A percentile compares a stretch with the other conserved stretches of the same genome.
Conservation (phyloP, 2,888 invertebrate species). For the Chrysolina americana region DNA sequence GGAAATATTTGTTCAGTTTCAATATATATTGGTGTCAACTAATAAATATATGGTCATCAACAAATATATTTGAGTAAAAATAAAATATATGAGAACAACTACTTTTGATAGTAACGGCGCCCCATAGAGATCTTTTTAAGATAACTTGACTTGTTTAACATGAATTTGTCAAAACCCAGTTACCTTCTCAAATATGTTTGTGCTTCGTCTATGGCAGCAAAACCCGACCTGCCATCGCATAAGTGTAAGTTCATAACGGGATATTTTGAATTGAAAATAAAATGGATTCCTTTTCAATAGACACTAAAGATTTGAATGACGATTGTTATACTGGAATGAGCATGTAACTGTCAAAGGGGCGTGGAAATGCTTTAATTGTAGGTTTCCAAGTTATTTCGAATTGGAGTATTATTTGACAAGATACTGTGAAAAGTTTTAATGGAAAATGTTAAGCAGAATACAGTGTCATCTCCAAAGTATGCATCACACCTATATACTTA, state of each 20-base stretch:
- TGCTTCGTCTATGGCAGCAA: conserved; percentile 14
- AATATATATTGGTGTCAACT: too few species aligned
- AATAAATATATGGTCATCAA: too few species aligned
- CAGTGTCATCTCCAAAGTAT: too few species aligned
- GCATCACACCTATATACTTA: too few species aligned
- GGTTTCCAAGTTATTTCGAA: not conserved
- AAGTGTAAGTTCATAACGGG: conserved; percentile 61
- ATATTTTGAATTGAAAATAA: conserved; percentile 61
- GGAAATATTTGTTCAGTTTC: too few species aligned
- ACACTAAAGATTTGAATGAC: conserved; percentile 1
- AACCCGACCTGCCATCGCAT: conserved; percentile 25
- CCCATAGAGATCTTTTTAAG: too few species aligned
- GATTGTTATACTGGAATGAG: not conserved
- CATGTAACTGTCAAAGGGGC: not conserved
- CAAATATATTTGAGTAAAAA: too few species aligned
- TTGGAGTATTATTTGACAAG: not conserved
- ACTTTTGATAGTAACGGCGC: too few species aligned
- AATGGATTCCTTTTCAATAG: conserved; percentile 65
- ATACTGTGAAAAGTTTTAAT: not conserved
- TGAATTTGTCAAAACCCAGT: too few species aligned
- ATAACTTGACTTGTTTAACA: too few species aligned
- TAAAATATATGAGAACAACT: too few species aligned
- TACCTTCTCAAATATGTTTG: conserved; percentile 17
- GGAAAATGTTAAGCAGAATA: too few species aligned
- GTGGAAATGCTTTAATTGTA: not conserved